These are phyloP conservation scores for Rhagoletis pomonella DNA, from an alignment of 1,140 invertebrate species.

Conservation along the genomic window DNA sequence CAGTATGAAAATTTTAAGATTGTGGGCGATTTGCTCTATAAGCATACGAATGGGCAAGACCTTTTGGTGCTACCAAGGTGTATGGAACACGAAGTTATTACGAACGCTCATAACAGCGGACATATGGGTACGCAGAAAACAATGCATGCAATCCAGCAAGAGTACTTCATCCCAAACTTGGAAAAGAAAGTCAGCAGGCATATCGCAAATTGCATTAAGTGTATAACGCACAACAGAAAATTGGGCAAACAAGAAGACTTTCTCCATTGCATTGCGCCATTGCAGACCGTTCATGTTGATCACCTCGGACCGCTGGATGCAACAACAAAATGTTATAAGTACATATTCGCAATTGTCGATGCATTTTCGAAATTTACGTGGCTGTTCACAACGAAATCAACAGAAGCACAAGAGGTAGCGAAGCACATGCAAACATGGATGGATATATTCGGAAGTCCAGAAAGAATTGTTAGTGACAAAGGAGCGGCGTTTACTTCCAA, in stretches of 20 bases:
- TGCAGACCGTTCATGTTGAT: slow-evolving; percentile 60
- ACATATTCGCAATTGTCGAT: slow-evolving; percentile 67
- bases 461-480: no score
- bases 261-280: slow-evolving; percentile 18
- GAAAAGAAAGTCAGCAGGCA: slow-evolving; percentile 64
- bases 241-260: slow-evolving; percentile 14
- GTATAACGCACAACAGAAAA: slow-evolving; percentile 61
- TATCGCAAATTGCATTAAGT: slow-evolving; percentile 67
- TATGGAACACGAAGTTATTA: slow-evolving; percentile 66
- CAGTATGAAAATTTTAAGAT: slow-evolving; percentile 39
- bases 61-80: slow-evolving; percentile 65
- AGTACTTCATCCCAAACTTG: slow-evolving; percentile 72
- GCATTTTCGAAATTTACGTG: no score
- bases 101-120: slow-evolving; percentile 65
- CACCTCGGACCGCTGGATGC: slow-evolving; percentile 66
- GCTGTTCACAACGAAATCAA: slow-evolving; percentile 47
- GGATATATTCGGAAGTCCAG: no score
- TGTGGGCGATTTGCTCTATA: slow-evolving; percentile 61
- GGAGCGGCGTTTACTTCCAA: no score
- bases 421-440: no score
- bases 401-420: slow-evolving; percentile 64
- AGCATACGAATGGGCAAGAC: slow-evolving; percentile 57
- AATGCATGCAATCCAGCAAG: slow-evolving; percentile 67
- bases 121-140: slow-evolving; percentile 73
- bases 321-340: slow-evolving; percentile 63